phyloP scores from a whole-genome alignment of 2,797 vertebrate species.

The Spinibarbus caldwelli region DNA sequence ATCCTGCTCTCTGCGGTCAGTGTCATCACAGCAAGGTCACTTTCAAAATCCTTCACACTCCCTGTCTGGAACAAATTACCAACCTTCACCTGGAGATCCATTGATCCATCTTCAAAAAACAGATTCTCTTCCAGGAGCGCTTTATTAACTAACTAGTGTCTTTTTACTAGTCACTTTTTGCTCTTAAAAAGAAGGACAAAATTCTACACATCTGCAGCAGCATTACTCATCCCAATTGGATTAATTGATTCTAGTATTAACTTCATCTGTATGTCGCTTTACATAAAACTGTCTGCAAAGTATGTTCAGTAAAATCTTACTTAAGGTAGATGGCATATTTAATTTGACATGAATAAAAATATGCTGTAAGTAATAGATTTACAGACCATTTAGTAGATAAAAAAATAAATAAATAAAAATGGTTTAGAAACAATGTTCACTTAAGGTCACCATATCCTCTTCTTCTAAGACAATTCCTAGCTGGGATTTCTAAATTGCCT shows the following conservation, averaged over 20 bases:
- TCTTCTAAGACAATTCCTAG: too few relatives aligned
- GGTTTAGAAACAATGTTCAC: too few relatives aligned
- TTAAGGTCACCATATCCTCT: too few relatives aligned
- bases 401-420: too few relatives aligned
- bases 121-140: not conserved
- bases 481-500: too few relatives aligned
- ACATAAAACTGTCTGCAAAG: not conserved
- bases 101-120: conserved; percentile 22
- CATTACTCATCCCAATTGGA: not conserved
- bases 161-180: not conserved
- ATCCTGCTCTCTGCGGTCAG: conserved; percentile 17
- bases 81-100: conserved; percentile 33
- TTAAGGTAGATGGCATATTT: not conserved
- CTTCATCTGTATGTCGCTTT: conserved; percentile 5
- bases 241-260: not conserved
- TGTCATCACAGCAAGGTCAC: conserved; percentile 29
- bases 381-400: too few relatives aligned
- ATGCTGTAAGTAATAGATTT: too few relatives aligned
- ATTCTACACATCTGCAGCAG: not conserved
- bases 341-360: not conserved
- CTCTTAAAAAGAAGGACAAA: not conserved
- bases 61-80: conserved; percentile 37
- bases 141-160: not conserved
- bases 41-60: conserved; percentile 27
- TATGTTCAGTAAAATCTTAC: not conserved